These are phyloP conservation scores for Aeoliscus strigatus DNA, from an alignment of 2,797 vertebrate genomes.

Conservation along the genomic window DNA sequence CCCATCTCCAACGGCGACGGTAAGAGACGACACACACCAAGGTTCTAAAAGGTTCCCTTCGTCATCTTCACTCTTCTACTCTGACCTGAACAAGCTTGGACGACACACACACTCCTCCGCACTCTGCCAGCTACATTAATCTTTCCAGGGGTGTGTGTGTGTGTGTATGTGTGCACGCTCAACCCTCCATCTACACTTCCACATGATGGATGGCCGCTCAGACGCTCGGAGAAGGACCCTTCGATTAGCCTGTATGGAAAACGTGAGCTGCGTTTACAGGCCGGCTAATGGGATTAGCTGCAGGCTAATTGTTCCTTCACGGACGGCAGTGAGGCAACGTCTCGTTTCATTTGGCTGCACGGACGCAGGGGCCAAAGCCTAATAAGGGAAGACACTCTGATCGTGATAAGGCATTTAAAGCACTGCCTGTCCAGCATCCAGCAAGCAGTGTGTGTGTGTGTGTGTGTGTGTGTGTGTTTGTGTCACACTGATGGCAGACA, in stretches of 20 bases:
- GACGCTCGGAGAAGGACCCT: conserved; percentile 57
- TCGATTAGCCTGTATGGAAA: conserved; percentile 70
- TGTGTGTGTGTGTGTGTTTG: conserved; percentile 16
- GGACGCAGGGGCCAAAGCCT: conserved; percentile 60
- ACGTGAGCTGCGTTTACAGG: conserved; percentile 66
- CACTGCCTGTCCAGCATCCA: conserved; percentile 56
- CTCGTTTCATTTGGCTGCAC: conserved; percentile 67
- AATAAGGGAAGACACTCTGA: conserved; percentile 77
- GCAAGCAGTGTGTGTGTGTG: conserved; percentile 33
- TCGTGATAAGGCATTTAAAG: conserved; percentile 73
- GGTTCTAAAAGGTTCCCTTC: conserved; percentile 43
- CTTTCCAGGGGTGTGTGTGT: conserved; percentile 60
- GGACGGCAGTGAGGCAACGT: conserved; percentile 70
- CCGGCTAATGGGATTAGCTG: conserved; percentile 73
- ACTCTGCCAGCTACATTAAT: conserved; percentile 62
- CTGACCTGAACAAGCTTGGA: conserved; percentile 58
- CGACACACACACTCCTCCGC: conserved; percentile 60
- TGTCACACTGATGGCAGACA: conserved; percentile 59
- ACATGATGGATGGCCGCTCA: conserved; percentile 65
- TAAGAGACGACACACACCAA: conserved; percentile 61
- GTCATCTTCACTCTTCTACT: conserved; percentile 40
- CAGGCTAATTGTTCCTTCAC: conserved; percentile 72
- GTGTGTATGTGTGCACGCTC: conserved; percentile 50
- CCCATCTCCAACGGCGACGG: conserved; percentile 91
- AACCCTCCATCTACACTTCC: conserved; percentile 62